phyloP scores from a whole-genome alignment of 2,797 vertebrate species.

The Hafferia zeledoni region DNA sequence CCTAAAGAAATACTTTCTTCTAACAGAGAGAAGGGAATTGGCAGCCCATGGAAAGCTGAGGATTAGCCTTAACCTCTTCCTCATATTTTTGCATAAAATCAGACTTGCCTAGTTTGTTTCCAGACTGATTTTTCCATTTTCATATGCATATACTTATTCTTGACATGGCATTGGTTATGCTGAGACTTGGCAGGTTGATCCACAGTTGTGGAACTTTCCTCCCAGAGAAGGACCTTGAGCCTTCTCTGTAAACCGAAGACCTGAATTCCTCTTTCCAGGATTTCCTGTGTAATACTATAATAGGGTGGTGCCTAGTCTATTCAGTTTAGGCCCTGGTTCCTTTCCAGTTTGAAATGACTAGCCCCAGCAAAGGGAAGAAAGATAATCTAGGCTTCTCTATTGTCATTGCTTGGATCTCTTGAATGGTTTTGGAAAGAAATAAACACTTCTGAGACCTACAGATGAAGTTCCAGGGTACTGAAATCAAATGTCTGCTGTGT shows the following conservation, averaged over 20 bases:
- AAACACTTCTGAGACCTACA: neutral
- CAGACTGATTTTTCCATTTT: constrained; percentile 1
- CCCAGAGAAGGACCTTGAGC: neutral
- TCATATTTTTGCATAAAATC: neutral
- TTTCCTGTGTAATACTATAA: neutral
- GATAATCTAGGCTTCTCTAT: neutral
- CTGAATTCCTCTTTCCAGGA: neutral
- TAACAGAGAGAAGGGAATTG: neutral
- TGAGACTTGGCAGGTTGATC: neutral
- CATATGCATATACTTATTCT: neutral
- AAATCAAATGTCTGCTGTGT: neutral
- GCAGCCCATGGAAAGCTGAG: neutral
- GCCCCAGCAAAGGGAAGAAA: neutral
- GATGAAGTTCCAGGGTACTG: neutral
- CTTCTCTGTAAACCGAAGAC: neutral
- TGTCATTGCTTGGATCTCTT: neutral
- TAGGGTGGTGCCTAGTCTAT: neutral
- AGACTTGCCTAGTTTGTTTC: neutral
- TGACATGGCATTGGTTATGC: neutral
- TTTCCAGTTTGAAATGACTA: neutral
- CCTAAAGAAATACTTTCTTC: neutral
- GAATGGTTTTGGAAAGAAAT: neutral
- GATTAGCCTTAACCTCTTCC: neutral
- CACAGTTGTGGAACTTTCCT: neutral
- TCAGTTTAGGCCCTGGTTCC: neutral